phyloP scores from a whole-genome alignment of 2,888 invertebrate species.

The Nineta flava region DNA sequence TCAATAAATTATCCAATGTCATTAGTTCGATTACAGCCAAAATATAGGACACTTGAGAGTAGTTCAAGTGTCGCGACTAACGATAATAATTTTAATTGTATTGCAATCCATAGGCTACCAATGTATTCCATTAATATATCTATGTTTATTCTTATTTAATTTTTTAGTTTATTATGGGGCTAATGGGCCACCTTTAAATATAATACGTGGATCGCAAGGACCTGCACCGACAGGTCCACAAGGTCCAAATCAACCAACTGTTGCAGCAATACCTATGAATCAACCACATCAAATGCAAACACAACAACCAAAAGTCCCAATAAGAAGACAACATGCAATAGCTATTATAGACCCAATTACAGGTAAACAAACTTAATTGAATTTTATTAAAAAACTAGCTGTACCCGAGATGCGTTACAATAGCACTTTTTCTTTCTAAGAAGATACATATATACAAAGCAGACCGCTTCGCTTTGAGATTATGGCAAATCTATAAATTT shows the following conservation, averaged over 20 bases:
- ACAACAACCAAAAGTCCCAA: neutral
- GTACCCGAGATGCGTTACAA: too few relatives aligned
- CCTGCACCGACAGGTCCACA: constrained; percentile 14
- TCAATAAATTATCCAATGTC: too few relatives aligned
- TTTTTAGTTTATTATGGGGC: constrained; percentile 3
- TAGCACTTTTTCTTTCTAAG: too few relatives aligned
- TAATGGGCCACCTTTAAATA: constrained; percentile 1
- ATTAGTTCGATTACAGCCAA: too few relatives aligned
- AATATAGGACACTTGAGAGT: too few relatives aligned
- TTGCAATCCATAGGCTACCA: too few relatives aligned
- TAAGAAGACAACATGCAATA: constrained; percentile 18
- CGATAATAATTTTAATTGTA: too few relatives aligned
- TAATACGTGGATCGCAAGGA: constrained; percentile 11
- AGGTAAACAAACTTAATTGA: constrained; percentile 15
- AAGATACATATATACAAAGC: too few relatives aligned
- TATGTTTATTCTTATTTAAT: constrained; percentile 7
- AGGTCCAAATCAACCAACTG: constrained; percentile 13
- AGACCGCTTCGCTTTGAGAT: too few relatives aligned
- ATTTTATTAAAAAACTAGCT: too few relatives aligned
- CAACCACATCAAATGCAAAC: constrained; percentile 14
- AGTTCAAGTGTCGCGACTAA: too few relatives aligned
- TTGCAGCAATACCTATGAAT: constrained; percentile 13
- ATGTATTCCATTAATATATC: constrained; percentile 14
- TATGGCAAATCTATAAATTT: too few relatives aligned
- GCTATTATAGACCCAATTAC: constrained; percentile 26